Percentiles rank a stretch among this genome's conserved stretches.
Conservation (phyloP, 2,888 invertebrate species). For the Clivina fossor region DNA sequence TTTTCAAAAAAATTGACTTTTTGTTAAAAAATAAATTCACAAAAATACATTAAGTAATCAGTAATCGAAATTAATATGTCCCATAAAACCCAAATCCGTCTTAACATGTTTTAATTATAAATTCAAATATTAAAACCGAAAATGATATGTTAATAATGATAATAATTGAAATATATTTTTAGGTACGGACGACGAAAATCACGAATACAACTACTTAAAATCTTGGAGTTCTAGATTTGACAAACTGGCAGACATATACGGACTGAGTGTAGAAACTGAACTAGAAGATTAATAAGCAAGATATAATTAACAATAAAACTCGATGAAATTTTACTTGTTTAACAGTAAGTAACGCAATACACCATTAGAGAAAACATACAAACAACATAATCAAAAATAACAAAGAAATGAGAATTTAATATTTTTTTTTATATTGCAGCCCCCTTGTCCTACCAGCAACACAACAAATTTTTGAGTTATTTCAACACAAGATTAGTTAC, state of each 20-base stretch:
- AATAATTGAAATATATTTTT: constrained; percentile 1
- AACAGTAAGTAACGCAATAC: constrained; percentile 29
- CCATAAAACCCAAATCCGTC: too few species aligned
- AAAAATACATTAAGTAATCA: too few species aligned
- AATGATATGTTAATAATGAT: too few species aligned
- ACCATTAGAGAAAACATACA: constrained; percentile 28
- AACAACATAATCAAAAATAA: constrained; percentile 5
- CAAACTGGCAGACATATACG: constrained; percentile 96
- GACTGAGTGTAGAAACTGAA: constrained; percentile 79
- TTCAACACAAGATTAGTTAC: constrained; percentile 30
- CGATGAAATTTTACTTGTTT: constrained; percentile 27
- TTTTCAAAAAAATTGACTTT: too few species aligned
- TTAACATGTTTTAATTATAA: too few species aligned
- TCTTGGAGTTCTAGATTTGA: constrained; percentile 98
- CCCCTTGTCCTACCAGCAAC: constrained; percentile 13
- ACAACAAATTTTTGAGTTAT: constrained; percentile 20
- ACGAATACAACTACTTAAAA: constrained; percentile 95
- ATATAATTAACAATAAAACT: too few species aligned
- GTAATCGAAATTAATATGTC: too few species aligned
- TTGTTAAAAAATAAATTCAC: too few species aligned
- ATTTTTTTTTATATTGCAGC: constrained; percentile 4
- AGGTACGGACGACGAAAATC: constrained; percentile 93
- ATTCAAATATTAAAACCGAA: too few species aligned
- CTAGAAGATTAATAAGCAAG: constrained; percentile 55
- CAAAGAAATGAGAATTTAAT: constrained; percentile 2